Conservation (phyloP, 92 coral and sea anemone species). For the Muricea muricata region DNA sequence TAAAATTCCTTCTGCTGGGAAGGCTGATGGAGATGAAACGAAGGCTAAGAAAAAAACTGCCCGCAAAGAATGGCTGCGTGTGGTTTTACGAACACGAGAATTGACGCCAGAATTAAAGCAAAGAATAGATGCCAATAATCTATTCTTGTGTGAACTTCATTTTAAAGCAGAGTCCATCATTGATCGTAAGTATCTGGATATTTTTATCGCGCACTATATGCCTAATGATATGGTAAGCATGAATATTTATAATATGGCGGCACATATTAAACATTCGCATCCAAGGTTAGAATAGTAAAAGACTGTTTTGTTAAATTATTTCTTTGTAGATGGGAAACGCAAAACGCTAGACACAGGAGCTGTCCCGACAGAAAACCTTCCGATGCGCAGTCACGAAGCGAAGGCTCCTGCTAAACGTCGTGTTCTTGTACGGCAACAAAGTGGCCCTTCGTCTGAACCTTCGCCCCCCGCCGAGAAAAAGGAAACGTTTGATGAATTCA, state of each 20-base stretch:
- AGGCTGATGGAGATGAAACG: conserved; percentile 17
- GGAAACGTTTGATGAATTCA: conserved; percentile 11
- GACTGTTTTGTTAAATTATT: not conserved
- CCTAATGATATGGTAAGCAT: not conserved
- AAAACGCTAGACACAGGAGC: not conserved
- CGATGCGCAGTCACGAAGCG: conserved; percentile 1
- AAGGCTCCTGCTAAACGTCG: not conserved
- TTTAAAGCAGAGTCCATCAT: conserved; percentile 21
- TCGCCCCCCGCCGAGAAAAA: not conserved
- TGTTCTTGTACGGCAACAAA: conserved; percentile 6
- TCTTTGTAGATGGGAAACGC: not conserved
- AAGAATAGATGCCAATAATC: not conserved
- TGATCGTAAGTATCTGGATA: conserved; percentile 13
- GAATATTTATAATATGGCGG: not conserved
- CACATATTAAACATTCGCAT: not conserved
- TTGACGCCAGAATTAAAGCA: conserved; percentile 24
- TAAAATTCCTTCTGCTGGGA: conserved; percentile 1
- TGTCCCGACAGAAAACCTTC: not conserved
- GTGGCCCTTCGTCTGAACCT: not conserved
- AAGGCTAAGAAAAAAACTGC: not conserved
- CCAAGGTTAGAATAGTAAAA: not conserved
- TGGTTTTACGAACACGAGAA: conserved; percentile 4
- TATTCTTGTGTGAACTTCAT: conserved; percentile 21
- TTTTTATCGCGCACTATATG: not conserved
- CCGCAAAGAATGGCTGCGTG: conserved; percentile 29